Base-by-base conservation (phyloP, 2,888 invertebrate genomes). In the Junonia oenone region DNA sequence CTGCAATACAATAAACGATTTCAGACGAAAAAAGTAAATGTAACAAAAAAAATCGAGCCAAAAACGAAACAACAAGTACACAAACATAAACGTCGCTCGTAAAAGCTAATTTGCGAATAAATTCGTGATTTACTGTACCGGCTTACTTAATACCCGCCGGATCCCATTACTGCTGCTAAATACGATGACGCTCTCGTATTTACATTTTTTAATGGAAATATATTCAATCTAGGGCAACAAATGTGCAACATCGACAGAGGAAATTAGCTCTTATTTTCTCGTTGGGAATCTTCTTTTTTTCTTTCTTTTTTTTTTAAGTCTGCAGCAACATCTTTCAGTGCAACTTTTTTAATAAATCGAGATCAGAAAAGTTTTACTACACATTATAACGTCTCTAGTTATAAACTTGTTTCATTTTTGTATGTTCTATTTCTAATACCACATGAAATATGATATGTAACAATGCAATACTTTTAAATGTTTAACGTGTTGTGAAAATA, bases 21-120 rank as follows among this genome's bases (percentile, higher is more conserved):
- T 19, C 17, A 40, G 9, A 40, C 11, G 19, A 22, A 40, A n/a
- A 33, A 33, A 2, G 17, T 19, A 11, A 40, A 40, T 40, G 11
- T 40, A 40, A 40, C 6, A n/a, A 8, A 43, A 35, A 45, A 51
- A 45, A 11, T 45, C 13, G 26, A 35, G 26, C 26, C 45, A 40
- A 37, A 51, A 33, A 51, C 27, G 27, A 45, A 51, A 45, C 35
- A 51, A 45, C 45, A 45, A 22, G 33, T 40, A 19, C 38, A 40
- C 15, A 37, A 46, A 53, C 40, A 19, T 40, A 33, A 53, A 40
- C 56, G 50, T 14, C 38, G 57, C 19, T 57, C 61, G 54, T 63
- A 58, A 63, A 63, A 61, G 51, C 55, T 61, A 61, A 63, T 59
- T 55, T 59, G 63, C 59, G 51, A 59, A 63, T 63, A 61, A 63